phyloP scores from a whole-genome alignment of 2,888 invertebrate species.

The Unio delphinus region DNA sequence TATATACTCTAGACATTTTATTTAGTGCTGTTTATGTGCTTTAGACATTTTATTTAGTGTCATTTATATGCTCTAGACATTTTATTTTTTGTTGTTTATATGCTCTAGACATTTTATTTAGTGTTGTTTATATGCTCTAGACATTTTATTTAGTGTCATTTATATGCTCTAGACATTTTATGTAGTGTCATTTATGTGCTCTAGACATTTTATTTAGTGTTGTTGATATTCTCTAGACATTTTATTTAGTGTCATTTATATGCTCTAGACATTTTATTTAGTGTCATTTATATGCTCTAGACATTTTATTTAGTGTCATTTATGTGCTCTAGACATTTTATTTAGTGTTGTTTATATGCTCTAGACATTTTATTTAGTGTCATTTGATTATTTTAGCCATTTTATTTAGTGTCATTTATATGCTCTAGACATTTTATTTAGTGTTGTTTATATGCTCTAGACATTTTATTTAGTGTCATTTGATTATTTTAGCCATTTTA shows the following conservation, averaged over 20 bases:
- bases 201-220: slow-evolving; percentile 74
- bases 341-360: neutral
- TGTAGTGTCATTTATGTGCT: slow-evolving; percentile 46
- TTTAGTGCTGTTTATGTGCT: neutral
- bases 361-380: neutral
- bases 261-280: neutral
- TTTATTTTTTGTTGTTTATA: neutral
- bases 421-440: slow-evolving; percentile 75
- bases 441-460: neutral
- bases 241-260: neutral
- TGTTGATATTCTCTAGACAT: neutral
- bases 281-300: neutral
- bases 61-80: neutral
- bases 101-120: slow-evolving; percentile 5
- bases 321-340: slow-evolving; percentile 1
- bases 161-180: neutral
- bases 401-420: slow-evolving; percentile 7
- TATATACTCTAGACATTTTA: neutral
- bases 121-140: neutral
- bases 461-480: neutral
- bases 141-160: neutral
- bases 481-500: neutral
- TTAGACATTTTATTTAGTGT: neutral
- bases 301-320: neutral
- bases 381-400: too few relatives aligned